Conservation (phyloP, 2,888 invertebrate genomes). For the Gymnoscelis rufifasciata region DNA sequence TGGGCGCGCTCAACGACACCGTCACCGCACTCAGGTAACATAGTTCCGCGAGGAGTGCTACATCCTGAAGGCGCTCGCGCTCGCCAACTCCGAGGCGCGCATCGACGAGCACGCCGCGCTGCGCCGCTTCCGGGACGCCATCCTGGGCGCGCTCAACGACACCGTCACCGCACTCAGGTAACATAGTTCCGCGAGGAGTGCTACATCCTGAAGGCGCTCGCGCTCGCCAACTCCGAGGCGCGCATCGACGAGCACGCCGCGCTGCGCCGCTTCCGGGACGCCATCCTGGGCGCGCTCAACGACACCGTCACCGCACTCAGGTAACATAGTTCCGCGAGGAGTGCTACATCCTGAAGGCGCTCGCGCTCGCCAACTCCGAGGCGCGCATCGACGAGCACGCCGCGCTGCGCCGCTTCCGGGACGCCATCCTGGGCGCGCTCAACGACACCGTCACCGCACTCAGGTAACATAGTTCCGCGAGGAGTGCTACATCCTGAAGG, state of each 20-base stretch:
- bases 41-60: slow-evolving; percentile 90
- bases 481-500: slow-evolving; percentile 96
- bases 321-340: slow-evolving; percentile 87
- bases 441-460: slow-evolving; percentile 91
- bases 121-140: slow-evolving; percentile 91
- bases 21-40: slow-evolving; percentile 84
- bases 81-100: slow-evolving; percentile 95
- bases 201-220: slow-evolving; percentile 93
- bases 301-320: slow-evolving; percentile 90
- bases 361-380: slow-evolving; percentile 95
- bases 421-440: slow-evolving; percentile 90
- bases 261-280: slow-evolving; percentile 91
- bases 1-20: slow-evolving; percentile 92
- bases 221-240: slow-evolving; percentile 95
- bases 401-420: slow-evolving; percentile 91
- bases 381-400: slow-evolving; percentile 92
- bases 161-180: slow-evolving; percentile 87
- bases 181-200: slow-evolving; percentile 91
- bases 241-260: slow-evolving; percentile 92
- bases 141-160: slow-evolving; percentile 91
- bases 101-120: slow-evolving; percentile 92
- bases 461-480: slow-evolving; percentile 83
- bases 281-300: slow-evolving; percentile 90
- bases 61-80: slow-evolving; percentile 93
- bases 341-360: slow-evolving; percentile 94